phyloP scores from a whole-genome alignment of 30 jellyfish, hydroid and myxozoan genomes.

The Hydractinia symbiolongicarpus region DNA sequence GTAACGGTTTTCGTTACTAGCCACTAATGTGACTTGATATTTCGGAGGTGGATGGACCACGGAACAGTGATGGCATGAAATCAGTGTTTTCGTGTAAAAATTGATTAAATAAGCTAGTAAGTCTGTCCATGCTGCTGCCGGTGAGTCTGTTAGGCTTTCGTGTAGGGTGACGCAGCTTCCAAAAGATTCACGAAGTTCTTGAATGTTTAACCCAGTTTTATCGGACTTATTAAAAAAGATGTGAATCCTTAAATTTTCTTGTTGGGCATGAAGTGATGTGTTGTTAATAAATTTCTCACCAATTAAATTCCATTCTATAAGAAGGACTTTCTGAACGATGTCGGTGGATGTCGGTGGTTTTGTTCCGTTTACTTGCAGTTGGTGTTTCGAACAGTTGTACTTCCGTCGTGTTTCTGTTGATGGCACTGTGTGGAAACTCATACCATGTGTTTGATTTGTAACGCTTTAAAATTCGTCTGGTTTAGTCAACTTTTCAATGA shows the following conservation, averaged over 20 bases:
- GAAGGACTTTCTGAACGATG: constrained; percentile 7
- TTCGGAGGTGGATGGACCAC: constrained; percentile 31
- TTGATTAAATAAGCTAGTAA: constrained; percentile 59
- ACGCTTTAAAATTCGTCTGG: too few species aligned
- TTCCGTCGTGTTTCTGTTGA: too few species aligned
- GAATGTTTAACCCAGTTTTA: background rate
- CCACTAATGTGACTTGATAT: constrained; percentile 38
- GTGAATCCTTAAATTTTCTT: constrained; percentile 10
- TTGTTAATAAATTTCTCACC: constrained; percentile 31
- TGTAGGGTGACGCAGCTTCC: constrained; percentile 22
- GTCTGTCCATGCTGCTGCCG: constrained; percentile 82
- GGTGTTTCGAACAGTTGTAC: background rate
- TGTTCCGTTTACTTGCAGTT: background rate
- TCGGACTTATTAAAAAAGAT: constrained; percentile 13
- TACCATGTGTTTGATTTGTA: too few species aligned
- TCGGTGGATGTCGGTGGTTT: constrained; percentile 11
- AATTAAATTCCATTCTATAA: constrained; percentile 24
- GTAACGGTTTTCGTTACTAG: constrained; percentile 48
- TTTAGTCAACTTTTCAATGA: too few species aligned
- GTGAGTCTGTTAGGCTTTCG: constrained; percentile 62
- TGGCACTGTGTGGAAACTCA: too few species aligned
- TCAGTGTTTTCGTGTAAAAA: constrained; percentile 53
- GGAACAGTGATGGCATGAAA: constrained; percentile 33
- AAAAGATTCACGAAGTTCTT: background rate
- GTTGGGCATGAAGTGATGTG: background rate